Base-by-base conservation (phyloP, 2,888 invertebrate species). In the Cheilosia variabilis region DNA sequence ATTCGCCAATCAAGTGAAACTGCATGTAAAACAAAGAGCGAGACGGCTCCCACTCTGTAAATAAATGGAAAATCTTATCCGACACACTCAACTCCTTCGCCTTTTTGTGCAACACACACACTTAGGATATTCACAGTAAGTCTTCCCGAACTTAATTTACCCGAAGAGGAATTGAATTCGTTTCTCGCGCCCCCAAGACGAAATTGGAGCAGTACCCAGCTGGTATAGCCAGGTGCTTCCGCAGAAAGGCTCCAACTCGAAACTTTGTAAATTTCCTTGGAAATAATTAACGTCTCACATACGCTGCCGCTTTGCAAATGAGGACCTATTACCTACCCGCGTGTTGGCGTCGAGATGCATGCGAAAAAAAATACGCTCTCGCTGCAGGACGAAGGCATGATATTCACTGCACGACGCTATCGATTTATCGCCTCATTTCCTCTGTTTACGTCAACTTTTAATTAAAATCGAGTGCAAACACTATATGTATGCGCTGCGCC, bases 401-500 rank as follows among this genome's bases (percentile, higher is more conserved):
- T 10, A 81, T 86, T 72, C 86, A 53, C 52, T 72, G 76, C 77
- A 86, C 77, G 81, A 72, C 86, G 68, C 50, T 87, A 87, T 87
- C 87, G 82, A 87, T 87, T 87, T 87, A 87, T 87, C 82, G 82
- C 87, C 87, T 87, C 87, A 87, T 87, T 87, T 87, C 87, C 87
- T 87, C 82, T 82, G 87, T 82, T 87, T 82, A 82, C 87, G 87
- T 81, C 82, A 87, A 87, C 87, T 87, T 87, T 87, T 87, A 82
- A 87, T 87, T 87, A 87, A 87, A 87, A 87, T 77, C 86, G 76
- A 86, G 76, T 86, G 81, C 52, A 45, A 9, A 24, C 66, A 27
- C 43, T 45, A 57, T 15, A 45, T 6, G 27, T 15, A 37, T 13
- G 50, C 57, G 52, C 31, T 47, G 2, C 53, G 10, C 41, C 43